phyloP scores from a whole-genome alignment of 2,113 vertebrate species.

The Arothron firmamentum region DNA sequence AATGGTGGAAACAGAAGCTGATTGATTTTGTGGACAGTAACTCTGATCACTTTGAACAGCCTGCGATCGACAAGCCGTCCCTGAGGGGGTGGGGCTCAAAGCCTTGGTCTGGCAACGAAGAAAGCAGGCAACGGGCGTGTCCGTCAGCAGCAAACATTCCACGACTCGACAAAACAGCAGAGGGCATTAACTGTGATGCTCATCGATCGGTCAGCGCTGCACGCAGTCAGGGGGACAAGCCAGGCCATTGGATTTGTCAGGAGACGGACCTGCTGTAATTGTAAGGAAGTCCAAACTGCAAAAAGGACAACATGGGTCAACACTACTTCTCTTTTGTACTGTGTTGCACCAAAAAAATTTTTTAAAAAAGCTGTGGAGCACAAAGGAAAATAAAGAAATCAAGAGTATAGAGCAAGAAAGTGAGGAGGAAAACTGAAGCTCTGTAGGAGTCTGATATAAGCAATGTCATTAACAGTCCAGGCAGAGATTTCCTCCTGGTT shows the following conservation, averaged over 20 bases:
- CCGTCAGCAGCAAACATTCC: conserved; percentile 58
- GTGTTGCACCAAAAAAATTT: conserved; percentile 1
- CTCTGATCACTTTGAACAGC: conserved; percentile 69
- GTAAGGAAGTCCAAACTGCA: conserved; percentile 42
- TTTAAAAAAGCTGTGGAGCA: conserved; percentile 1
- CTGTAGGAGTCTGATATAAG: conserved; percentile 54
- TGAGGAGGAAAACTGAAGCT: conserved; percentile 24
- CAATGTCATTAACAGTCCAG: conserved; percentile 68
- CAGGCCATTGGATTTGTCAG: conserved; percentile 58
- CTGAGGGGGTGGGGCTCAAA: conserved; percentile 15
- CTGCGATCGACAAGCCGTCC: conserved; percentile 56
- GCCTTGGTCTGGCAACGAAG: conserved; percentile 33
- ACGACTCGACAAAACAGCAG: conserved; percentile 59
- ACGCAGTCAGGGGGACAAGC: conserved; percentile 49
- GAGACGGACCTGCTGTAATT: conserved; percentile 45
- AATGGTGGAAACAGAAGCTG: neutral
- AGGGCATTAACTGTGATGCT: conserved; percentile 65
- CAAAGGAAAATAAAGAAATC: conserved; percentile 5
- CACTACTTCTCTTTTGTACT: conserved; percentile 24
- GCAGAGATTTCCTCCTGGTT: conserved; percentile 58
- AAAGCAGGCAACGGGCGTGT: conserved; percentile 42
- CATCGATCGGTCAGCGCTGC: conserved; percentile 56
- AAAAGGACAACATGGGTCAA: conserved; percentile 41
- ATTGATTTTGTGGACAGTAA: conserved; percentile 60
- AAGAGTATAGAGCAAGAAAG: conserved; percentile 10